These are phyloP conservation scores for Drosophila sechellia DNA, from an alignment of 1,140 invertebrate genomes.

Conservation along the genomic window DNA sequence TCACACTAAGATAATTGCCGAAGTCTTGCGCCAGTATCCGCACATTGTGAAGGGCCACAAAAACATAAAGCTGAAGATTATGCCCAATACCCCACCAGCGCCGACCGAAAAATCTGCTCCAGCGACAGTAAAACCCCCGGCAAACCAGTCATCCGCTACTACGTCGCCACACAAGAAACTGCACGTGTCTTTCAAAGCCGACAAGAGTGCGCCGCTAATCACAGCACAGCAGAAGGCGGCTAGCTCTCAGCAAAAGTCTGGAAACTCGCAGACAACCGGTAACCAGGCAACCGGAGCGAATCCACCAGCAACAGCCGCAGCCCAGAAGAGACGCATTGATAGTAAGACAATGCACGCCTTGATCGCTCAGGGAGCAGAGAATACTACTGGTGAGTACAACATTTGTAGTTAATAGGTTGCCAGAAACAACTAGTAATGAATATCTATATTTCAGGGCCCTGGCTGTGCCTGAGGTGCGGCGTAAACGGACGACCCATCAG, in stretches of 20 bases:
- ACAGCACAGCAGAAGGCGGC: slow-evolving; percentile 58
- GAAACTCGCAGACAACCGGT: slow-evolving; percentile 8
- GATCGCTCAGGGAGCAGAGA: slow-evolving; percentile 86
- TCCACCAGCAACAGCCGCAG: slow-evolving; percentile 63
- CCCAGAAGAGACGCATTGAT: slow-evolving; percentile 82
- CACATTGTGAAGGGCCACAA: slow-evolving; percentile 94
- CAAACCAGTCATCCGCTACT: slow-evolving; percentile 31
- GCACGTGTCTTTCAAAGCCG: slow-evolving; percentile 66
- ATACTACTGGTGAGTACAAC: slow-evolving; percentile 79
- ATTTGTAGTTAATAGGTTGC: neutral
- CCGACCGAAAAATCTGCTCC: slow-evolving; percentile 24
- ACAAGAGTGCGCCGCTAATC: slow-evolving; percentile 58
- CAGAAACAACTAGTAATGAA: neutral
- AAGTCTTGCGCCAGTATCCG: slow-evolving; percentile 94
- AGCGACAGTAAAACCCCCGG: slow-evolving; percentile 37
- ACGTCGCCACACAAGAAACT: slow-evolving; percentile 69
- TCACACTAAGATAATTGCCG: slow-evolving; percentile 94
- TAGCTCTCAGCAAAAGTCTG: slow-evolving; percentile 37
- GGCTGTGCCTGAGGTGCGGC: slow-evolving; percentile 89
- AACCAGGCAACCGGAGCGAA: slow-evolving; percentile 27
- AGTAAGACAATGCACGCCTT: slow-evolving; percentile 84
- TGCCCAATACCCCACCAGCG: slow-evolving; percentile 85
- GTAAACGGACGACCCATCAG: slow-evolving; percentile 87
- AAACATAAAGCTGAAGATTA: slow-evolving; percentile 94
- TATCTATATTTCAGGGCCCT: slow-evolving; percentile 85